phyloP scores from a whole-genome alignment of 1,140 invertebrate genomes.

The Drosophila ananassae region DNA sequence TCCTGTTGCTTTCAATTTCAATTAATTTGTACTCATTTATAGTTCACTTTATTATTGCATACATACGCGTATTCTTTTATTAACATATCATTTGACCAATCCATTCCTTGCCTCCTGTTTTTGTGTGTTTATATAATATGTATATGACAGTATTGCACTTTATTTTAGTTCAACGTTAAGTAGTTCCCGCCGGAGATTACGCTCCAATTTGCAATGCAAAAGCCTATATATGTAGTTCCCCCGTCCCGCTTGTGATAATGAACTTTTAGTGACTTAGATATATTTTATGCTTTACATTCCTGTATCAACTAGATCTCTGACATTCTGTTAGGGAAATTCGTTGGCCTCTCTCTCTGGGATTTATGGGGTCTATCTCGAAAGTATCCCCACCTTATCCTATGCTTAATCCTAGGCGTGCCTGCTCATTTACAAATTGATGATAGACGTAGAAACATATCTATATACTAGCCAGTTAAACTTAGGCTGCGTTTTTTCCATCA shows the following conservation, averaged over 20 bases:
- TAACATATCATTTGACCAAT: constrained; percentile 48
- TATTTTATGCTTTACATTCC: constrained; percentile 48
- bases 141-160: constrained; percentile 48
- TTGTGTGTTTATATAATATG: constrained; percentile 46
- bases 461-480: constrained; percentile 60
- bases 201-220: constrained; percentile 13
- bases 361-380: constrained; percentile 2
- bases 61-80: constrained; percentile 50
- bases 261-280: constrained; percentile 41
- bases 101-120: constrained; percentile 5
- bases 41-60: constrained; percentile 52
- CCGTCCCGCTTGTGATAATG: constrained; percentile 27
- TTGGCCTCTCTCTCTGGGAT: constrained; percentile 51
- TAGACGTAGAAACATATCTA: constrained; percentile 62
- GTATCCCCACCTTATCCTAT: constrained; percentile 36
- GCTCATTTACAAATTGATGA: constrained; percentile 77
- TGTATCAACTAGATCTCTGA: constrained; percentile 41
- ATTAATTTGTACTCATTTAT: constrained; percentile 26
- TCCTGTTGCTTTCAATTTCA: neutral
- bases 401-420: constrained; percentile 66
- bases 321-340: constrained; percentile 66
- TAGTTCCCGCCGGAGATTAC: constrained; percentile 20
- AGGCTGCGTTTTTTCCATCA: constrained; percentile 12
- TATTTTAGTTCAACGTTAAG: constrained; percentile 48
- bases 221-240: constrained; percentile 8